Percentiles rank a stretch among this genome's conserved stretches.
These are phyloP conservation scores for Lepus americanus DNA, from an alignment of 2,113 vertebrate species.

Conservation along the genomic window DNA sequence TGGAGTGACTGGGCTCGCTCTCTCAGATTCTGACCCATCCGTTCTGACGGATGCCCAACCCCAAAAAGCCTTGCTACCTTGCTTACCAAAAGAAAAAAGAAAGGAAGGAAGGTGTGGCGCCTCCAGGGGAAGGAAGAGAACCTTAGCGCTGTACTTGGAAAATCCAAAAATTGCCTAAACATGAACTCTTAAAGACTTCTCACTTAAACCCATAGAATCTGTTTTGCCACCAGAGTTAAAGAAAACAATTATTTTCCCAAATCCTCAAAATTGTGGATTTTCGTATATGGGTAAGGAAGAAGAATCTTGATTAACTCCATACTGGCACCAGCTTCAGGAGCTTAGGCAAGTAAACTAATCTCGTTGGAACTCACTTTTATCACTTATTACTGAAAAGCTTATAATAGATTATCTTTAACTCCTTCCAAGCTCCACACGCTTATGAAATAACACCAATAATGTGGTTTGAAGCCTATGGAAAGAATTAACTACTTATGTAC, in stretches of 20 bases:
- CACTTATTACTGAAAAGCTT: slow-evolving; percentile 42
- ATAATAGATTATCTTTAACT: slow-evolving; percentile 1
- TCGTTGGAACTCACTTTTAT: neutral
- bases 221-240: neutral
- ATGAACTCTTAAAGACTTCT: neutral
- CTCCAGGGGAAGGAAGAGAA: neutral
- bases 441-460: slow-evolving; percentile 28
- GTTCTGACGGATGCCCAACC: too few relatives aligned
- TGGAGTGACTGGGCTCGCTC: too few relatives aligned
- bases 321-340: neutral
- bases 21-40: too few relatives aligned
- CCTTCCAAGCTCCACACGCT: slow-evolving; percentile 4
- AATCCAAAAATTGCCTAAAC: neutral
- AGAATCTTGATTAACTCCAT: neutral
- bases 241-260: slow-evolving; percentile 13
- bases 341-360: neutral
- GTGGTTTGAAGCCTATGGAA: neutral
- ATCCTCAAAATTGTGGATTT: neutral
- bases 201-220: neutral
- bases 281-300: neutral
- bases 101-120: too few relatives aligned
- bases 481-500: neutral
- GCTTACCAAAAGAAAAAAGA: too few relatives aligned
- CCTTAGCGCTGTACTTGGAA: rapidly evolving
- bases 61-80: too few relatives aligned